phyloP scores from a whole-genome alignment of 2,113 vertebrate species.

The Bostrychus sinensis region DNA sequence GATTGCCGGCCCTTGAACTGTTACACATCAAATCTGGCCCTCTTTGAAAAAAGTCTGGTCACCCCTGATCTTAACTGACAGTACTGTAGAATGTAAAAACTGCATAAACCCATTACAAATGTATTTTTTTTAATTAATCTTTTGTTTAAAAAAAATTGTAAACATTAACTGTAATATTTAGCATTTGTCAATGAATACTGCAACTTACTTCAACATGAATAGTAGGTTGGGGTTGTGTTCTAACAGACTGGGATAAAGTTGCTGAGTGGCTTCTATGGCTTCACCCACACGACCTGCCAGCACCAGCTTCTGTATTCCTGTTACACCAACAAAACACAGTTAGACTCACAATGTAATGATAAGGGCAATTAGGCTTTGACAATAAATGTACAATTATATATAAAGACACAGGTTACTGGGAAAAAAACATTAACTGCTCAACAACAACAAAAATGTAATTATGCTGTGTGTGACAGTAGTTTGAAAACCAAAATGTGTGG shows the following conservation, averaged over 20 bases:
- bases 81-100: too few relatives aligned
- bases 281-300: conserved; percentile 95
- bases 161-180: too few relatives aligned
- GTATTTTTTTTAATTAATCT: too few relatives aligned
- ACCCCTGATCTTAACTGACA: too few relatives aligned
- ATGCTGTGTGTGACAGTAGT: neutral
- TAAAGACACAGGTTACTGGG: neutral
- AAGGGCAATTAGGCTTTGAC: neutral
- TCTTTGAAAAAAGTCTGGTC: too few relatives aligned
- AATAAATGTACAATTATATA: neutral
- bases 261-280: conserved; percentile 95
- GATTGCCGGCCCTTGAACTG: too few relatives aligned
- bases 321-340: conserved; percentile 39
- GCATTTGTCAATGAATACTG: too few relatives aligned
- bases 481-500: neutral
- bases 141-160: too few relatives aligned
- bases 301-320: conserved; percentile 98
- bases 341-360: conserved; percentile 5
- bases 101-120: too few relatives aligned
- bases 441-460: neutral
- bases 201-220: conserved; percentile 98
- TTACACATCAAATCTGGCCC: too few relatives aligned
- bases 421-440: neutral
- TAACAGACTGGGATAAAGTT: conserved; percentile 93
- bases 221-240: conserved; percentile 97